A percentile compares a stretch with the other conserved stretches of the same genome.
phyloP scores from a whole-genome alignment of 2,797 vertebrate species.

The Xiphorhynchus erythropygius region DNA sequence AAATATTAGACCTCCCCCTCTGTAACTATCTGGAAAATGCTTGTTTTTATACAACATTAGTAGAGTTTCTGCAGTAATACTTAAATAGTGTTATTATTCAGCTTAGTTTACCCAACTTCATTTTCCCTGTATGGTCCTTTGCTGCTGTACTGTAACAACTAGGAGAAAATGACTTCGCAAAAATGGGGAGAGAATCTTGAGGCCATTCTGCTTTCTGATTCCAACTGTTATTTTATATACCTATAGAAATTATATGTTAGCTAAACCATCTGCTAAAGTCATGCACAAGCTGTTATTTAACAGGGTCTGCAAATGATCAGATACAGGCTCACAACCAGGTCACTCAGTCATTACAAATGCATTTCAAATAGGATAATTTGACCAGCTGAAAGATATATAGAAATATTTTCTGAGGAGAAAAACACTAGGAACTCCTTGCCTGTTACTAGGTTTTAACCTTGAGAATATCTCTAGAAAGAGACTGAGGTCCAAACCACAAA shows the following conservation, averaged over 20 bases:
- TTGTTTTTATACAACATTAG: background rate
- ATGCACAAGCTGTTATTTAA: conserved; percentile 61
- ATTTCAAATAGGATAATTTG: conserved; percentile 56
- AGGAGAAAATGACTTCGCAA: conserved; percentile 57
- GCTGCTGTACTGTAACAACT: background rate
- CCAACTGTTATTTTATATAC: conserved; percentile 67
- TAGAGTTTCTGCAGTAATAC: background rate
- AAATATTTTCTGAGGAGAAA: conserved; percentile 53
- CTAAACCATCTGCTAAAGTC: conserved; percentile 72
- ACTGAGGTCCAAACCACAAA: conserved; percentile 46
- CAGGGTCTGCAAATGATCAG: conserved; percentile 67
- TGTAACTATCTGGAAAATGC: background rate
- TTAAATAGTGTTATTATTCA: background rate
- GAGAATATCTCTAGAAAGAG: conserved; percentile 43
- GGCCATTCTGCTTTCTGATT: conserved; percentile 52
- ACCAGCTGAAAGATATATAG: conserved; percentile 64
- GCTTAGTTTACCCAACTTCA: background rate
- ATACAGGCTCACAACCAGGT: conserved; percentile 51
- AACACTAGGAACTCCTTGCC: conserved; percentile 39
- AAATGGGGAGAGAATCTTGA: conserved; percentile 40
- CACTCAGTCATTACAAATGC: conserved; percentile 64
- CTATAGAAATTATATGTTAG: conserved; percentile 69
- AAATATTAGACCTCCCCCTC: background rate
- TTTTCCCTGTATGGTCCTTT: conserved; percentile 6
- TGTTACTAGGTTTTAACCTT: conserved; percentile 45